Evolutionary conservation across 2,888 invertebrate genomes (phyloP), one percentile per base, ranked within the genome.

Genomic region (Nomada lathburiana): DNA sequence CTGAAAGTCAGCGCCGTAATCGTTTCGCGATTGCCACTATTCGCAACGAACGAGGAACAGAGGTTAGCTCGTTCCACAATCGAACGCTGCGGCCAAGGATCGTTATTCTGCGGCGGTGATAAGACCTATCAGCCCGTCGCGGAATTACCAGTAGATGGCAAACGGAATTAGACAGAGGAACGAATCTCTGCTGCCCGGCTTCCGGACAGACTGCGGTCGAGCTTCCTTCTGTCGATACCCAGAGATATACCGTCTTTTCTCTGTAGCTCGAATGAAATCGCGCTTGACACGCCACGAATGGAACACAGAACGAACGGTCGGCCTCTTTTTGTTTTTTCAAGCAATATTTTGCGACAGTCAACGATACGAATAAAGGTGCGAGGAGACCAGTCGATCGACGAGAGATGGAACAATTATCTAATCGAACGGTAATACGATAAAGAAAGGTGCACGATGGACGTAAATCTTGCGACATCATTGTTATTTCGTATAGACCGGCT

Each of bases 181-280:
- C 80, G 84, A 86, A 86, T 87, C 87, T 76, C 73, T 69, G 64
- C 64, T 29, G 70, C 10, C 64, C 20, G 64, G 26, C 69, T 80
- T 88, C 88, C 88, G 88, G 85, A 80, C 72, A 57, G 63, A 2
- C 55, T 88, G 89, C 74, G 88, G 88, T 88, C 57, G 47, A 62
- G 62, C 75, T 88, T 87, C 88, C 87, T 87, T 44, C 20, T 64
- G 42, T 50, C 50, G 69, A 67, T 83, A 67, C 65, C 11, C 60
- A 36, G 26, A 79, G 62, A 82, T 79, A 67, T 55, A 60, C 44
- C 47, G 18, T 11, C 29, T 68, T 64, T 52, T 26, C 26, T 68
- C 68, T 23, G 3, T n/a, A 26, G 55, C n/a, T 50, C 4, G 2
- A 36, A 71, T 60, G 47, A 53, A 20, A 60, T n/a, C 2, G 26